Evolutionary conservation across 1,140 invertebrate genomes (phyloP).

Genomic region (Brachionus plicatilis): DNA sequence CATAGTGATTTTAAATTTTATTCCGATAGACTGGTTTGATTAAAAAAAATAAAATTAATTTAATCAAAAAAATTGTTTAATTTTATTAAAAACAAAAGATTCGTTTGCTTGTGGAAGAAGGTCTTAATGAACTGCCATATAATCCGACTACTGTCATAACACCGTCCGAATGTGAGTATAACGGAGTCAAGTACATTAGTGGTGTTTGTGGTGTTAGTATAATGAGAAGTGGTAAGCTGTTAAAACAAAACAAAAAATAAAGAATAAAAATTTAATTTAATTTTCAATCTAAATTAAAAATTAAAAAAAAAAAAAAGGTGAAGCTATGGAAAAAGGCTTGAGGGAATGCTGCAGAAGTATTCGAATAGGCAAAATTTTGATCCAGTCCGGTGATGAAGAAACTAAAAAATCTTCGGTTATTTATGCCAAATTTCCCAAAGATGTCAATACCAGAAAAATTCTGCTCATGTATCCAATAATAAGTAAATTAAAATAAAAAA

Average conservation of each 20-base stretch:
- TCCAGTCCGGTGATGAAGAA: slow-evolving; percentile 83
- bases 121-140: slow-evolving; percentile 91
- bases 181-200: slow-evolving; percentile 81
- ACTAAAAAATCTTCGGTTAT: slow-evolving; percentile 92
- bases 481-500: slow-evolving; percentile 62
- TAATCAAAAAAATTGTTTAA: not conserved
- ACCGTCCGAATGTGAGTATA: slow-evolving; percentile 66
- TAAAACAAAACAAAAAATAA: not conserved
- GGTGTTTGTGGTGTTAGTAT: slow-evolving; percentile 98
- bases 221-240: slow-evolving; percentile 66
- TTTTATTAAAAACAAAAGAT: slow-evolving; percentile 60
- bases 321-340: slow-evolving; percentile 94
- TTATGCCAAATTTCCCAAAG: slow-evolving; percentile 94
- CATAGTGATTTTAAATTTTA: slow-evolving; percentile 97
- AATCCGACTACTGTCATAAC: slow-evolving; percentile 79
- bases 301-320: slow-evolving; percentile 58
- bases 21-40: slow-evolving; percentile 73
- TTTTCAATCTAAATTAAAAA: not conserved
- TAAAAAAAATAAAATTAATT: slow-evolving; percentile 46
- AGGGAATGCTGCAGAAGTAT: slow-evolving; percentile 95
- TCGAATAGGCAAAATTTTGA: slow-evolving; percentile 79
- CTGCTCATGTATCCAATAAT: slow-evolving; percentile 97
- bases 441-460: slow-evolving; percentile 78
- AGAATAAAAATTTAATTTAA: not conserved
- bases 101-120: slow-evolving; percentile 92